Base-by-base conservation (phyloP, 2,888 invertebrate species). In the Drosophila silvestris region DNA sequence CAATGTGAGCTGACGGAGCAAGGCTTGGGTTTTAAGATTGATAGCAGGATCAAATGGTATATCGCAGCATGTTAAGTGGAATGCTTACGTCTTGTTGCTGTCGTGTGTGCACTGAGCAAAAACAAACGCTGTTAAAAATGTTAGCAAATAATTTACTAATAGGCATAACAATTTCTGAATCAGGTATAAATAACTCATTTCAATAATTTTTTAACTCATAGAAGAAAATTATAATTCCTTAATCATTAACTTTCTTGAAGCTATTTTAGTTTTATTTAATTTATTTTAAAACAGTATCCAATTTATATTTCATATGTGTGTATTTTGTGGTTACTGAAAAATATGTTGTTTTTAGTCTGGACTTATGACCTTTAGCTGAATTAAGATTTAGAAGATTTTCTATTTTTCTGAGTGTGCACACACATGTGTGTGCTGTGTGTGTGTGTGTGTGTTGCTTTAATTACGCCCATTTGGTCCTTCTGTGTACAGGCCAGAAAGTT, bases 11-110 rank as follows among this genome's bases (percentile, higher is more conserved):
- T 28, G 30, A 16, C 7, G 28, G 58, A 39, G 41, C 52, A 35
- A 28, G 41, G 63, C 69, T 74, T 73, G 70, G 77, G 70, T 74
- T 81, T 69, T 64, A 72, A 82, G 74, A 77, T 81, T 90, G 89
- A 89, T 88, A 75, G 80, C 81, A 70, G 86, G 79, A 82, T 90
- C 85, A 90, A 89, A 89, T 89, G 79, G 74, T 79, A 88, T 85
- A 89, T 78, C 70, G 74, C 81, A 74, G 82, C 74, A 79, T 82
- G 90, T 89, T 90, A 82, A 85, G 84, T 86, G 77, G 70, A 81
- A 67, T 81, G 84, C 77, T 83, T 86, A 77, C 79, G 77, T 77
- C 60, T 66, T 70, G 70, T 62, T 52, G 59, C 47, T 33, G 30
- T 50, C 30, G 50, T 37, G 28, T 7, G n/a, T 30, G 28, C 57